These are phyloP conservation scores for Laterallus jamaicensis DNA, from an alignment of 2,113 vertebrate genomes.

Conservation along the genomic window DNA sequence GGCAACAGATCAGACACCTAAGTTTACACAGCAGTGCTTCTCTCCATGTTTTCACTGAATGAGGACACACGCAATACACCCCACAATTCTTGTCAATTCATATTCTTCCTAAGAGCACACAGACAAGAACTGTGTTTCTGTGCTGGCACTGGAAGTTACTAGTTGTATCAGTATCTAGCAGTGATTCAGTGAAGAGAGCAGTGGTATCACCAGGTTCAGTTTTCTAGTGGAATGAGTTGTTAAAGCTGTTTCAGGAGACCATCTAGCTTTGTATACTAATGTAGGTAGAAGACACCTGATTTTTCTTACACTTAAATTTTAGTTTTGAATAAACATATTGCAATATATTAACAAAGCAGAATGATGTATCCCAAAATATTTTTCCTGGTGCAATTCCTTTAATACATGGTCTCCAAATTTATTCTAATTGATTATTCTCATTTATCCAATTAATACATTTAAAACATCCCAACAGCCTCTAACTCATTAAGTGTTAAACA, in stretches of 20 bases:
- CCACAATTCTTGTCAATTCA: background rate
- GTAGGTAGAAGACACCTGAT: background rate
- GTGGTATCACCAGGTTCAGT: background rate
- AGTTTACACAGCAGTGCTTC: background rate
- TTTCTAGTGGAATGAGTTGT: background rate
- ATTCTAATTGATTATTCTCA: background rate
- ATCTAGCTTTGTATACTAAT: background rate
- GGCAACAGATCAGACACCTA: background rate
- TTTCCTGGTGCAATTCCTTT: background rate
- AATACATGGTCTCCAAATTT: background rate
- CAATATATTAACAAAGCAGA: background rate
- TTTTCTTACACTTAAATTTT: background rate
- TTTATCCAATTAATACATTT: background rate
- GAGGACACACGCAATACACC: background rate
- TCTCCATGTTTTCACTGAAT: background rate
- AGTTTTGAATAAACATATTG: background rate
- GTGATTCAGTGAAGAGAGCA: background rate
- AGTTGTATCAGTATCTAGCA: background rate
- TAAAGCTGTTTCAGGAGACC: background rate
- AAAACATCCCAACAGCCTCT: background rate
- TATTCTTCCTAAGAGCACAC: background rate
- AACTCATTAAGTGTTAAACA: background rate
- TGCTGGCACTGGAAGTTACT: background rate
- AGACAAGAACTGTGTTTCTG: background rate
- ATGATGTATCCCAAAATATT: background rate